phyloP scores from a whole-genome alignment of 2,888 invertebrate species.

The Cantharis rufa region DNA sequence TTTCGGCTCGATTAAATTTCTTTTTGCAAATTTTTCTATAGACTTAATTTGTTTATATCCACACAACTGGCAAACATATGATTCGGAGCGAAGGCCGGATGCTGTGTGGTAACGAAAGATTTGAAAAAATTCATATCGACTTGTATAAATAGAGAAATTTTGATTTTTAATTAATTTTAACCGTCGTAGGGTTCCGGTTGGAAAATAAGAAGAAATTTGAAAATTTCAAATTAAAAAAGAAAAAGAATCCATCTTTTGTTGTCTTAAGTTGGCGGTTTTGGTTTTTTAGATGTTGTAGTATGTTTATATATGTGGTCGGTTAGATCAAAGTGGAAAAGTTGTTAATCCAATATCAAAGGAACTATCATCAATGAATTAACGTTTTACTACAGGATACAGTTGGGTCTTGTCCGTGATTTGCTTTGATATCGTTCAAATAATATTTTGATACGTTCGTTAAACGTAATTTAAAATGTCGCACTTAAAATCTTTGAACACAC shows the following conservation, averaged over 20 bases:
- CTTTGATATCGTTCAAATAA: slow-evolving; percentile 49
- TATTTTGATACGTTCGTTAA: slow-evolving; percentile 51
- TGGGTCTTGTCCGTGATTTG: slow-evolving; percentile 50
- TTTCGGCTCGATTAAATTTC: not conserved
- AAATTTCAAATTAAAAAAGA: not conserved
- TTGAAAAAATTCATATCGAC: slow-evolving; percentile 50
- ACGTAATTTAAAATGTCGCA: slow-evolving; percentile 6
- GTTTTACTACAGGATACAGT: slow-evolving; percentile 55
- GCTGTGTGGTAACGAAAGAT: slow-evolving; percentile 50
- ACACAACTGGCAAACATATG: slow-evolving; percentile 52
- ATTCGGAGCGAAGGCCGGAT: slow-evolving; percentile 47
- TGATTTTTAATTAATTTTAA: slow-evolving; percentile 21
- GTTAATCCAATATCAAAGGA: slow-evolving; percentile 57
- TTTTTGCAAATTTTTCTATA: slow-evolving; percentile 13
- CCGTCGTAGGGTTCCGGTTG: not conserved
- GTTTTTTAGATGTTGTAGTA: slow-evolving; percentile 46
- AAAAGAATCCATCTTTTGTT: slow-evolving; percentile 45
- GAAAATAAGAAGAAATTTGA: not conserved
- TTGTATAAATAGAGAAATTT: slow-evolving; percentile 32
- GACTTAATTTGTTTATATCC: slow-evolving; percentile 17
- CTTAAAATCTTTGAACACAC: slow-evolving; percentile 18
- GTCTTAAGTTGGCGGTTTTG: slow-evolving; percentile 49
- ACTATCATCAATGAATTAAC: slow-evolving; percentile 56
- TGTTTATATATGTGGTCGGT: slow-evolving; percentile 51
- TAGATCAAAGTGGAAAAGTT: slow-evolving; percentile 53